Percentiles rank a stretch among this genome's conserved stretches.
These are phyloP conservation scores for Pheosia tremula DNA, from an alignment of 2,888 invertebrate genomes.

Conservation along the genomic window DNA sequence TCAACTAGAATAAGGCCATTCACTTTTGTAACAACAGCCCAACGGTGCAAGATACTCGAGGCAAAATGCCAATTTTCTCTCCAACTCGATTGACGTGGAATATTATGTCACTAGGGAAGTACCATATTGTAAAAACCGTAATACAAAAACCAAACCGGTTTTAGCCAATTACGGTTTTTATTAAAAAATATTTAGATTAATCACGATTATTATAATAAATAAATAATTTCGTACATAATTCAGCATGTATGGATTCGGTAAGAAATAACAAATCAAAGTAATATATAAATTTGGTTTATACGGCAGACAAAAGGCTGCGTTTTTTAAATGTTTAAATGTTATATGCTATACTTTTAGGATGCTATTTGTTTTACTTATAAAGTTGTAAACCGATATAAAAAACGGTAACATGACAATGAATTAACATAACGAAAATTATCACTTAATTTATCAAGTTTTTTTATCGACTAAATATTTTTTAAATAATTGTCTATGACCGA, in stretches of 20 bases:
- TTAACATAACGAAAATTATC: not conserved
- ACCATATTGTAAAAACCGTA: not conserved
- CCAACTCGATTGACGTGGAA: conserved; percentile 85
- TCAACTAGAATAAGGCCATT: conserved; percentile 66
- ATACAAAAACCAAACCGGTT: not conserved
- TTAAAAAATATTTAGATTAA: too few species aligned
- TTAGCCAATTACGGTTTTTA: not conserved
- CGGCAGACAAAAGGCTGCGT: too few species aligned
- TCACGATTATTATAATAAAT: too few species aligned
- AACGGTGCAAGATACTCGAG: conserved; percentile 62
- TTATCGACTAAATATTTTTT: not conserved
- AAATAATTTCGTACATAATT: too few species aligned
- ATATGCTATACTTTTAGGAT: too few species aligned
- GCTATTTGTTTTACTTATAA: too few species aligned
- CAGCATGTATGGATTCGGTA: too few species aligned
- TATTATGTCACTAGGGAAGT: conserved; percentile 72
- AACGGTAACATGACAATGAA: too few species aligned
- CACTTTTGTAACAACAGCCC: conserved; percentile 69
- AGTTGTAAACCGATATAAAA: too few species aligned
- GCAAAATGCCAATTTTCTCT: conserved; percentile 77
- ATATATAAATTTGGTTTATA: too few species aligned
- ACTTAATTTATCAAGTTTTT: not conserved
- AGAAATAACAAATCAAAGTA: too few species aligned
- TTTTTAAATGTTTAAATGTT: too few species aligned
- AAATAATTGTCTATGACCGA: not conserved